Percentiles rank a stretch among this genome's conserved stretches.
Conservation (phyloP, 2,797 vertebrate genomes). For the Babyrousa celebensis region DNA sequence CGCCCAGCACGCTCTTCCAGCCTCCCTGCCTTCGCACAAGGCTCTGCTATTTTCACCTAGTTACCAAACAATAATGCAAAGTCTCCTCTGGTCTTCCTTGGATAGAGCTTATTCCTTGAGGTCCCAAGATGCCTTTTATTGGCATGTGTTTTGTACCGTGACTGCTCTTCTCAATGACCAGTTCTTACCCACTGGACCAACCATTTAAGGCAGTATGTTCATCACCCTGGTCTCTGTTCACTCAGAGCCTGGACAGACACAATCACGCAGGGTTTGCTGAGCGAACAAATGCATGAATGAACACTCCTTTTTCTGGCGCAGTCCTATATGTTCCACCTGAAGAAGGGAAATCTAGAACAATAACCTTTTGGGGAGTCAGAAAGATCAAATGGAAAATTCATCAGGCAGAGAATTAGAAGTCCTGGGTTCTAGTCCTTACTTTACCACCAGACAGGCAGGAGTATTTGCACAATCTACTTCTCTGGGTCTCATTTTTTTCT, state of each 20-base stretch:
- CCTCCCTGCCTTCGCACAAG: not conserved
- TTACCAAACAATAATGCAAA: not conserved
- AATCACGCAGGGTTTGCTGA: not conserved
- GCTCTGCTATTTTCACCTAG: not conserved
- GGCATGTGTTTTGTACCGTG: not conserved
- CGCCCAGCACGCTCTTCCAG: not conserved
- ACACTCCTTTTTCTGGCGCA: not conserved
- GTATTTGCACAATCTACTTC: not conserved
- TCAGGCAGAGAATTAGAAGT: not conserved
- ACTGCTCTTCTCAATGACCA: not conserved
- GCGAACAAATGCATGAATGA: not conserved
- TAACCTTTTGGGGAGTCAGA: not conserved
- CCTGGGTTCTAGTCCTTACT: not conserved
- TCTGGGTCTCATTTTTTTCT: not conserved
- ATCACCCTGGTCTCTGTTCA: not conserved
- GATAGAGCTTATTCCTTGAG: not conserved
- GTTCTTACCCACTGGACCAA: not conserved
- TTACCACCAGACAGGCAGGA: not conserved
- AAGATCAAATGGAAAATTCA: not conserved
- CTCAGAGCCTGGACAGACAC: not conserved
- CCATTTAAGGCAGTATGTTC: not conserved
- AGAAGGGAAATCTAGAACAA: conserved; percentile 20
- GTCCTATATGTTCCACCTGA: not conserved
- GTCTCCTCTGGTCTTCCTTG: not conserved
- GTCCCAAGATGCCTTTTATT: not conserved